phyloP scores from a whole-genome alignment of 2,113 vertebrate genomes.

The Leptosomus discolor region DNA sequence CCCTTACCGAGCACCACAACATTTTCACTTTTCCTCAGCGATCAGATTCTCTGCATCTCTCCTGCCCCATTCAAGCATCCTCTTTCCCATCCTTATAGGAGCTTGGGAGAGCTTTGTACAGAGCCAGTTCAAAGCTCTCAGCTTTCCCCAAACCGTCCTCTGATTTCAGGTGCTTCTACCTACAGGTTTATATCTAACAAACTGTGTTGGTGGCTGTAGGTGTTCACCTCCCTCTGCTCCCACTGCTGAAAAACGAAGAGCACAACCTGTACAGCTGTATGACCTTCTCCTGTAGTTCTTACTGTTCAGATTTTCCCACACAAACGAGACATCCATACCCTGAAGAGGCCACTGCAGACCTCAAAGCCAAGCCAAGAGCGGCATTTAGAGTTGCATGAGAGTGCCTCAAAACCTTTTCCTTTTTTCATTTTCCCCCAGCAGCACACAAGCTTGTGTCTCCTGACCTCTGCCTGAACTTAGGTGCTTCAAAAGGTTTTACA shows the following conservation, averaged over 20 bases:
- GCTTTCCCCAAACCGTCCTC: background rate
- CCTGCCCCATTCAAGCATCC: background rate
- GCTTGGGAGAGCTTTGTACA: background rate
- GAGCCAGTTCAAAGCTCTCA: background rate
- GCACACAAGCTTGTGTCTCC: background rate
- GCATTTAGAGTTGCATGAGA: background rate
- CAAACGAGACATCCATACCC: background rate
- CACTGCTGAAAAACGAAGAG: accelerated
- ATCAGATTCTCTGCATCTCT: background rate
- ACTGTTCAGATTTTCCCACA: background rate
- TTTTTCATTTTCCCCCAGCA: background rate
- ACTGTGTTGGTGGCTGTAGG: background rate
- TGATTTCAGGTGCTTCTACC: background rate
- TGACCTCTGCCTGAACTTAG: conserved; percentile 56
- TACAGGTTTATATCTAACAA: background rate
- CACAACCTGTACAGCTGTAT: background rate
- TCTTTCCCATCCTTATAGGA: background rate
- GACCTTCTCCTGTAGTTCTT: background rate
- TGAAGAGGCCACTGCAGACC: background rate
- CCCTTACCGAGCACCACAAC: background rate
- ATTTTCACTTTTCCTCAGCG: background rate
- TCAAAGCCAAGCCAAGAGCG: background rate
- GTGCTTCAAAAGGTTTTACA: conserved; percentile 29
- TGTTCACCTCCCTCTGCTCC: background rate
- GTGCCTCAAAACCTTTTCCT: background rate